Evolutionary conservation across 37 sponge, comb jelly and placozoan species (phyloP).

Genomic region (Beroe ovata): DNA sequence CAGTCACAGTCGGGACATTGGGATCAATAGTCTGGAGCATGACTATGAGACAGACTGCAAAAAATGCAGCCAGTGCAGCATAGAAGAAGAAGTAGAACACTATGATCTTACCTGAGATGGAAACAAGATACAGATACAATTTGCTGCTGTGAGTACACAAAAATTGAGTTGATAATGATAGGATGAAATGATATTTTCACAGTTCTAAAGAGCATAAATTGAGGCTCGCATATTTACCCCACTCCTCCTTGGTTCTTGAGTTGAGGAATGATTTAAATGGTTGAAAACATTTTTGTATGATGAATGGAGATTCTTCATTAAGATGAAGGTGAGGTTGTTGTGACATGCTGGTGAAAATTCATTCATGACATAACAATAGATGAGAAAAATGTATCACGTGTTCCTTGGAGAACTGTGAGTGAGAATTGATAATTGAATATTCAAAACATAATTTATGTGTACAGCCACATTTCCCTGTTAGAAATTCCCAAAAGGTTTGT

Average conservation of each 20-base stretch:
- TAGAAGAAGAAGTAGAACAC: constrained; percentile 65
- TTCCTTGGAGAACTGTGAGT: no score
- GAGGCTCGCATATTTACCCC: constrained; percentile 3
- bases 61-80: constrained; percentile 44
- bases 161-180: background rate
- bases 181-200: no score
- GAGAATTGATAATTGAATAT: no score
- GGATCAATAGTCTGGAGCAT: constrained; percentile 27
- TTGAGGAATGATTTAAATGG: background rate
- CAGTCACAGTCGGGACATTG: constrained; percentile 9
- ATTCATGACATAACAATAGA: no score
- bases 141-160: background rate
- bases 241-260: constrained; percentile 13
- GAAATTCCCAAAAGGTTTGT: no score
- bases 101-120: constrained; percentile 15
- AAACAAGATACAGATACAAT: background rate
- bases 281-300: background rate
- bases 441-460: no score
- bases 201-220: no score
- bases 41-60: constrained; percentile 10
- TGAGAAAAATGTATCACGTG: no score
- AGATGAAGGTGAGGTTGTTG: background rate
- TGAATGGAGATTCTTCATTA: background rate
- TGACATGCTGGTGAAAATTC: no score
- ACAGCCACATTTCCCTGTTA: no score